phyloP scores from a whole-genome alignment of 2,888 invertebrate species.

The Melanotus villosus region DNA sequence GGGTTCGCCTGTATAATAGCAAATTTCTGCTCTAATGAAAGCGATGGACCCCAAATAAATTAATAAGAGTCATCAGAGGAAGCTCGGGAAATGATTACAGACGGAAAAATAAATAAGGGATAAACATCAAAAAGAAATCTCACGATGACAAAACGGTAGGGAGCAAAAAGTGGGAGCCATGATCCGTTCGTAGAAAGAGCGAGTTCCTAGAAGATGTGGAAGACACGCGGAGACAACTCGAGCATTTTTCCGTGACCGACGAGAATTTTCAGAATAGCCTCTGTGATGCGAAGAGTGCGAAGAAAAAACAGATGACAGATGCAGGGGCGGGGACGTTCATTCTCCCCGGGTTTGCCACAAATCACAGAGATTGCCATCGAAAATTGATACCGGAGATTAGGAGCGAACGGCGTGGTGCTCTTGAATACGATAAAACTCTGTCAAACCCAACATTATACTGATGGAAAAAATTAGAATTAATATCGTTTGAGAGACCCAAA shows the following conservation, averaged over 20 bases:
- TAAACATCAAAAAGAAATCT: conserved; percentile 52
- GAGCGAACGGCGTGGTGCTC: conserved; percentile 36
- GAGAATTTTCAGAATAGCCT: conserved; percentile 39
- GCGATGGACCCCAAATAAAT: conserved; percentile 45
- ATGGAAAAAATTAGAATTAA: conserved; percentile 26
- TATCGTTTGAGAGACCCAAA: conserved; percentile 4
- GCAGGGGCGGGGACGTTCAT: conserved; percentile 43
- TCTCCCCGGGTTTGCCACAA: conserved; percentile 46
- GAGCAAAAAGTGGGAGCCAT: conserved; percentile 28
- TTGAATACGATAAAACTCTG: conserved; percentile 39
- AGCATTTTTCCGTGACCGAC: conserved; percentile 36
- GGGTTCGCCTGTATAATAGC: conserved; percentile 25
- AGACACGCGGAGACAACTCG: conserved; percentile 21
- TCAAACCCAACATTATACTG: conserved; percentile 20
- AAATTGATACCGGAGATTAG: conserved; percentile 48
- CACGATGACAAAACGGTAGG: conserved; percentile 45
- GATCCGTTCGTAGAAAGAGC: conserved; percentile 12
- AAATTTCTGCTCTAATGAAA: conserved; percentile 3
- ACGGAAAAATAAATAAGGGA: conserved; percentile 50
- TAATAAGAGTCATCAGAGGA: conserved; percentile 49
- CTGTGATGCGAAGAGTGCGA: conserved; percentile 36
- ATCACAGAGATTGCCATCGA: conserved; percentile 48
- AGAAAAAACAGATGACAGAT: conserved; percentile 50
- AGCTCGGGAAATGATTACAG: conserved; percentile 49
- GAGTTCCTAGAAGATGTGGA: conserved; percentile 21